Conservation (phyloP, 2,888 invertebrate species). For the Melanargia galathea region DNA sequence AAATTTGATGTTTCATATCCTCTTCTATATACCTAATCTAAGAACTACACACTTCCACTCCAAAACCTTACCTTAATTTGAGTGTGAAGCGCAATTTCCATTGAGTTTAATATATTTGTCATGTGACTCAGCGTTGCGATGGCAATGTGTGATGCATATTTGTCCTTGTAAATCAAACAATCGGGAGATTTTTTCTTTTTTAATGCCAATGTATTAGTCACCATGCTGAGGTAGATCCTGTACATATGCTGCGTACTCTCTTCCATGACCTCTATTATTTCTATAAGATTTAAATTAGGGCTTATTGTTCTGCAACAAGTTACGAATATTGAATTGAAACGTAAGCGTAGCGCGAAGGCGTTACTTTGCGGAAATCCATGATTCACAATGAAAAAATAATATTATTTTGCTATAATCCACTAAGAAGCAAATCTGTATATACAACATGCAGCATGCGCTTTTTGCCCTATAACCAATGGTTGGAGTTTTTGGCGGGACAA, state of each 20-base stretch:
- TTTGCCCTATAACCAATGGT: no score
- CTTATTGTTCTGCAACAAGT: slow-evolving; percentile 27
- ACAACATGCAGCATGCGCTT: no score
- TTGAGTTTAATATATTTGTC: slow-evolving; percentile 63
- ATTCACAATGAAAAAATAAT: no score
- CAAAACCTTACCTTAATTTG: slow-evolving; percentile 62
- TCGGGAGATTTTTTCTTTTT: slow-evolving; percentile 65
- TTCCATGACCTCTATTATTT: slow-evolving; percentile 66
- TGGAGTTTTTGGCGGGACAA: no score
- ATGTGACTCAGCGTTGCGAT: slow-evolving; percentile 66
- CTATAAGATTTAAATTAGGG: slow-evolving; percentile 54
- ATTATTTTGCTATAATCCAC: no score
- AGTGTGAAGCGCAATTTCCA: slow-evolving; percentile 65
- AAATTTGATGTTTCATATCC: no score
- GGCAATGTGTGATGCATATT: slow-evolving; percentile 71
- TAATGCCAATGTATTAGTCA: slow-evolving; percentile 64
- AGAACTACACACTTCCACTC: no score
- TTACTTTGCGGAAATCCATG: no score
- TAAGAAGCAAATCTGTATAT: no score
- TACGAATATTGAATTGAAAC: no score
- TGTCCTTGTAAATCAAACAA: slow-evolving; percentile 64
- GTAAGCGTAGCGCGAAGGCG: no score
- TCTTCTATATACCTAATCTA: no score
- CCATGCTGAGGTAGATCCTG: slow-evolving; percentile 68
- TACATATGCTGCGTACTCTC: slow-evolving; percentile 71